phyloP scores from a whole-genome alignment of 2,797 vertebrate genomes.

The Pangasius larnaudii region DNA sequence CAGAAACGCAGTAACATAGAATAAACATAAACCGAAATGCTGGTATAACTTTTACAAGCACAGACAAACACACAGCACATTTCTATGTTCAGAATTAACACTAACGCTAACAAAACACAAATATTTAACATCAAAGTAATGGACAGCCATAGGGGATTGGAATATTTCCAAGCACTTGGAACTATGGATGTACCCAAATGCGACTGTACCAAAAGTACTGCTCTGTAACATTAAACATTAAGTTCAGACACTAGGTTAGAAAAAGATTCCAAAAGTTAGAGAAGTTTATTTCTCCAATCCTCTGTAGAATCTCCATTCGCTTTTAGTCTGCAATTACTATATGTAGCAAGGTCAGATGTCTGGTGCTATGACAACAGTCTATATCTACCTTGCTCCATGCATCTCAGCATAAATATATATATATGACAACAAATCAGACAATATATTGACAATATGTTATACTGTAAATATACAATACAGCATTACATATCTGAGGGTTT shows the following conservation, averaged over 20 bases:
- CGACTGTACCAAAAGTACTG: too few relatives aligned
- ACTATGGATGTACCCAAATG: too few relatives aligned
- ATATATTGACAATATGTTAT: too few relatives aligned
- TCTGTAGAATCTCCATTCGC: not conserved
- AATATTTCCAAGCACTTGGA: not conserved
- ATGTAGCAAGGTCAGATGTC: not conserved
- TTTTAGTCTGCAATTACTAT: not conserved
- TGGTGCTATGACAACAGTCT: constrained; percentile 5
- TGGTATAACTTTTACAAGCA: not conserved
- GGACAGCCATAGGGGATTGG: not conserved
- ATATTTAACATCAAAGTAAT: not conserved
- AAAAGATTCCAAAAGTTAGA: not conserved
- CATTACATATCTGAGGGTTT: too few relatives aligned
- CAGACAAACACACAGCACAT: not conserved
- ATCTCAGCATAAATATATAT: not conserved
- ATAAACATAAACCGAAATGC: not conserved
- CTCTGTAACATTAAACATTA: not conserved
- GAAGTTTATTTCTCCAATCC: not conserved
- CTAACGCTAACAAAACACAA: not conserved
- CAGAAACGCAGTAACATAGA: not conserved
- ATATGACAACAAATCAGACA: too few relatives aligned
- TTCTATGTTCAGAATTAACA: not conserved
- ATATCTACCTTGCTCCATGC: not conserved
- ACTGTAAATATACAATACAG: too few relatives aligned
- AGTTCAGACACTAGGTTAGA: not conserved